Evolutionary conservation across 1,140 invertebrate genomes (phyloP).

Genomic region (Branchinecta lynchi): DNA sequence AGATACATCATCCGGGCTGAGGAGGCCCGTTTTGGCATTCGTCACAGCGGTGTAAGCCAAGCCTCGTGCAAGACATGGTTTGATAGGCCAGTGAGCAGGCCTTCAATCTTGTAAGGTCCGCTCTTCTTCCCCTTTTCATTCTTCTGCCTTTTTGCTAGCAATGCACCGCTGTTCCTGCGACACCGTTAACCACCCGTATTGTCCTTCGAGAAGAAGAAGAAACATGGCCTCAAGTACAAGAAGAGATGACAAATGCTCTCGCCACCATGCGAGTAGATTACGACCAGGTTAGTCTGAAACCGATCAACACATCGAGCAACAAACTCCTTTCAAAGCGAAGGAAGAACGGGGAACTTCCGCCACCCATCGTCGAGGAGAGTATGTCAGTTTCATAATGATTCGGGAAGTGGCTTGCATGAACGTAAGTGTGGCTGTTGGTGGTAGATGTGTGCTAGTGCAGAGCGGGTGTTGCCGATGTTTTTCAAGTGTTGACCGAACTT

Average conservation of each 20-base stretch:
- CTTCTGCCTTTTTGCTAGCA: constrained; percentile 38
- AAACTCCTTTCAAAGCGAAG: constrained; percentile 70
- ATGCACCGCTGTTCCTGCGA: constrained; percentile 77
- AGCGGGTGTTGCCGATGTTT: too few species aligned
- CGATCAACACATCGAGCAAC: constrained; percentile 78
- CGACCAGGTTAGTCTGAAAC: constrained; percentile 55
- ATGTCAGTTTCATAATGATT: neutral
- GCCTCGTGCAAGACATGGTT: too few species aligned
- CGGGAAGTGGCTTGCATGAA: too few species aligned
- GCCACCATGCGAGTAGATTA: constrained; percentile 75
- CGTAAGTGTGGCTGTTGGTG: too few species aligned
- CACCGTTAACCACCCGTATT: constrained; percentile 72
- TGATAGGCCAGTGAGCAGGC: too few species aligned
- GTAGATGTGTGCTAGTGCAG: too few species aligned
- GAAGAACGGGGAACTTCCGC: constrained; percentile 30
- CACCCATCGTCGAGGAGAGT: constrained; percentile 13
- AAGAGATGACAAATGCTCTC: constrained; percentile 92
- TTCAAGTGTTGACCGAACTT: too few species aligned
- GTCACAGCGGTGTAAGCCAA: too few species aligned
- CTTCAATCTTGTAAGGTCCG: neutral
- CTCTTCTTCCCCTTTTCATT: constrained; percentile 13
- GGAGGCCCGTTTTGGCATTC: too few species aligned
- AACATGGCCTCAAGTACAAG: constrained; percentile 89
- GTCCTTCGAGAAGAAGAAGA: constrained; percentile 78
- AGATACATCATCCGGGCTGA: too few species aligned